These are phyloP conservation scores for Aplodontia rufa DNA, from an alignment of 2,113 vertebrate genomes.

Conservation along the genomic window DNA sequence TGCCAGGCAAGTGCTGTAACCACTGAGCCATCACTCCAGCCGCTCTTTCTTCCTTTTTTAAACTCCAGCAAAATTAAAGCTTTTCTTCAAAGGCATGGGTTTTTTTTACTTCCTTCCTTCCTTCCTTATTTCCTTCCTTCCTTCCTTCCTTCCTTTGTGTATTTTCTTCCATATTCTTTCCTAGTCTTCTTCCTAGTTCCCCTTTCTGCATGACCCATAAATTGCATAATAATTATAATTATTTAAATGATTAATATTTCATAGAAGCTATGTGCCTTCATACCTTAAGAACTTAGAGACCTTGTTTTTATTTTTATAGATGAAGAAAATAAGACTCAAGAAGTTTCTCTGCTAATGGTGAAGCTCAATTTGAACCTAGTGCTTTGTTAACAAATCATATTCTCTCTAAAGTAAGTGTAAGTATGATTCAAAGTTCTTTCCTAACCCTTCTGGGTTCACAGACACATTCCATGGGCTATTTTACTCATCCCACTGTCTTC, in stretches of 20 bases:
- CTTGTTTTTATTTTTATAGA: background rate
- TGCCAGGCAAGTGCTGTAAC: no score
- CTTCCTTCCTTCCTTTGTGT: no score
- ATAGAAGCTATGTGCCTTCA: background rate
- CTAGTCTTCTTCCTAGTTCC: background rate
- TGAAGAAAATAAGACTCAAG: background rate
- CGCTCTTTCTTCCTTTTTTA: no score
- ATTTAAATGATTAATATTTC: background rate
- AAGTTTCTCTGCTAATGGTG: background rate
- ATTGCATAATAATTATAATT: background rate
- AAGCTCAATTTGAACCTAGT: conserved; percentile 23
- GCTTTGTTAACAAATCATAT: conserved; percentile 11
- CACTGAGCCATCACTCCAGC: no score
- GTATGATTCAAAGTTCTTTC: background rate
- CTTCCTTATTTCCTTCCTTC: background rate
- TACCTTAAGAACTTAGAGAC: background rate
- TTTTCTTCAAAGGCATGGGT: no score
- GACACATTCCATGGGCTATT: background rate
- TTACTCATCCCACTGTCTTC: background rate
- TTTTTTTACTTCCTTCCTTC: background rate
- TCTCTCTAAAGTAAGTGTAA: background rate
- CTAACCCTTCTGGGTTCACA: background rate
- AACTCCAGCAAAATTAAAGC: no score
- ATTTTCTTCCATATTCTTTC: background rate
- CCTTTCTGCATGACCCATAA: background rate